Conservation (phyloP, 2,888 invertebrate genomes). For the Agelastica alni region DNA sequence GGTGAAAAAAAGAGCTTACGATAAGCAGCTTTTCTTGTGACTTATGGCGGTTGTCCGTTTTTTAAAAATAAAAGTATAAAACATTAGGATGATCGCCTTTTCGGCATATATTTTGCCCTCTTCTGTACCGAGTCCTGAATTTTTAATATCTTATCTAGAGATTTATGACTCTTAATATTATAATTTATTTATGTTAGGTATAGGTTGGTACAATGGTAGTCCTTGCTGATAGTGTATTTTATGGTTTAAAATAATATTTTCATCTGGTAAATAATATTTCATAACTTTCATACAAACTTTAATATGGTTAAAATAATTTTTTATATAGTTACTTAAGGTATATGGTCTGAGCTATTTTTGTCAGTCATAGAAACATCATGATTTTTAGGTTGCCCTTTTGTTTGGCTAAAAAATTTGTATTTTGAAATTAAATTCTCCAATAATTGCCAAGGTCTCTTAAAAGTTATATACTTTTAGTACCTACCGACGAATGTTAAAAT, state of each 20-base stretch:
- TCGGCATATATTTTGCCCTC: constrained; percentile 28
- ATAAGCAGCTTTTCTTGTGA: constrained; percentile 47
- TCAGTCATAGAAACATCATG: too few relatives aligned
- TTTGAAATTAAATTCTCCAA: too few relatives aligned
- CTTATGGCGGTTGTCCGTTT: constrained; percentile 48
- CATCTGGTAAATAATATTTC: too few relatives aligned
- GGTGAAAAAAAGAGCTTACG: constrained; percentile 41
- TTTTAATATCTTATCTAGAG: constrained; percentile 49
- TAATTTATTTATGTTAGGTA: constrained; percentile 46
- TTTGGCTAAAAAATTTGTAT: too few relatives aligned
- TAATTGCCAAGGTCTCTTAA: too few relatives aligned
- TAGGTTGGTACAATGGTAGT: constrained; percentile 37
- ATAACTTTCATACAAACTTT: too few relatives aligned
- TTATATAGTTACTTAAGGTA: too few relatives aligned
- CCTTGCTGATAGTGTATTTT: constrained; percentile 41
- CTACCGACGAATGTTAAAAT: too few relatives aligned
- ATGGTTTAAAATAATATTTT: constrained; percentile 26
- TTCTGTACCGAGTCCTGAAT: constrained; percentile 39
- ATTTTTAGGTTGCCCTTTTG: too few relatives aligned
- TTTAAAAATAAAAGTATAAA: constrained; percentile 46
- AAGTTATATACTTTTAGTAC: too few relatives aligned
- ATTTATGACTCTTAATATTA: constrained; percentile 45
- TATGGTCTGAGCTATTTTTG: too few relatives aligned
- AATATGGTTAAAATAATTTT: too few relatives aligned
- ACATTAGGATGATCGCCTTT: constrained; percentile 48